Evolutionary conservation across 92 coral and sea anemone genomes (phyloP).

Genomic region (Isaurus tuberculatus): DNA sequence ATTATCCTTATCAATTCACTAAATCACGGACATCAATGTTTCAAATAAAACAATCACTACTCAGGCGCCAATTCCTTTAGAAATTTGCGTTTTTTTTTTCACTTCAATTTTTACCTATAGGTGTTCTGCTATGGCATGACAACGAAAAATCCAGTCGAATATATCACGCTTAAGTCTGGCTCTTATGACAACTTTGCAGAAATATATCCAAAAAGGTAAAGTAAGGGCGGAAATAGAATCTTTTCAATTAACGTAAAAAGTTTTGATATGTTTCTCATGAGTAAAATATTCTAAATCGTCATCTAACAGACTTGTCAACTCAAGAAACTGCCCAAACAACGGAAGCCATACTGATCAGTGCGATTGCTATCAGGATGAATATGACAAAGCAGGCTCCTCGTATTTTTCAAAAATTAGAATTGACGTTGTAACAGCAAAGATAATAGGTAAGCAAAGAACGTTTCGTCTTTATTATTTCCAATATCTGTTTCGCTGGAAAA

Average conservation of each 20-base stretch:
- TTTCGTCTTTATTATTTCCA: neutral
- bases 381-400: constrained; percentile 83
- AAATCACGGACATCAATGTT: no score
- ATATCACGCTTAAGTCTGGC: constrained; percentile 84
- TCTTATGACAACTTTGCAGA: constrained; percentile 87
- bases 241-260: neutral
- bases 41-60: no score
- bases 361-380: constrained; percentile 73
- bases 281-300: neutral
- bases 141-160: constrained; percentile 84
- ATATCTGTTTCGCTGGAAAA: neutral
- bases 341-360: constrained; percentile 82
- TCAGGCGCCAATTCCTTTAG: no score
- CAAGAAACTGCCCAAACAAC: constrained; percentile 76
- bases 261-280: neutral
- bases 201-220: constrained; percentile 89
- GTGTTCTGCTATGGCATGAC: constrained; percentile 97
- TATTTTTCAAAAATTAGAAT: constrained; percentile 90
- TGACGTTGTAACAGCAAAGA: constrained; percentile 74
- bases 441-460: constrained; percentile 73
- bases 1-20: no score
- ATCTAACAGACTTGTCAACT: constrained; percentile 73
- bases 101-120: no score
- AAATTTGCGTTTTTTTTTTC: no score
- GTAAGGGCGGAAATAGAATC: neutral